phyloP scores from a whole-genome alignment of 2,797 vertebrate species.

The Pipistrellus nathusii region DNA sequence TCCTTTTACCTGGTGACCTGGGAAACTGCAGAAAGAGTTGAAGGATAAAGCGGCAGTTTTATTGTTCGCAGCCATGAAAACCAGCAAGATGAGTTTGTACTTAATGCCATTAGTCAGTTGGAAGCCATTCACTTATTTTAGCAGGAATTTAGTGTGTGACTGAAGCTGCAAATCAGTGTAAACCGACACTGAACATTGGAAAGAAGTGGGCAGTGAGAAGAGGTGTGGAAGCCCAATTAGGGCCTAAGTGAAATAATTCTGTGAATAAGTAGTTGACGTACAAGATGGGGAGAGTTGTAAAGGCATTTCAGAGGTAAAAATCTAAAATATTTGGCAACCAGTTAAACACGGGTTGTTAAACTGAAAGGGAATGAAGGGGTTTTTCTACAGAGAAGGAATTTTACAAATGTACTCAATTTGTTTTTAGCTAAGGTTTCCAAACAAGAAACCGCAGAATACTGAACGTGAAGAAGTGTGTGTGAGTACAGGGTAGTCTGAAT shows the following conservation, averaged over 20 bases:
- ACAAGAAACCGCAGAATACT: constrained; percentile 49
- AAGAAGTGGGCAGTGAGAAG: background rate
- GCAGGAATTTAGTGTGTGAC: background rate
- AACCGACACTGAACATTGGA: background rate
- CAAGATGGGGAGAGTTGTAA: background rate
- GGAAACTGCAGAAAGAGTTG: background rate
- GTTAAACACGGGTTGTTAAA: background rate
- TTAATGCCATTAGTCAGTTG: background rate
- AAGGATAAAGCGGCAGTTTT: background rate
- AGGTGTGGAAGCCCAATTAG: background rate
- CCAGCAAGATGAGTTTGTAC: background rate
- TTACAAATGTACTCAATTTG: constrained; percentile 46
- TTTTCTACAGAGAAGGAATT: constrained; percentile 45
- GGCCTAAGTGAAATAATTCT: background rate
- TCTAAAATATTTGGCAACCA: background rate
- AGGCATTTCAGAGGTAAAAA: constrained; percentile 38
- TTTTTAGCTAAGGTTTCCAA: constrained; percentile 50
- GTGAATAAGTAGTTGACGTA: background rate
- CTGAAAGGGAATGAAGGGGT: constrained; percentile 31
- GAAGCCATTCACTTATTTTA: background rate
- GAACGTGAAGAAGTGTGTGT: background rate
- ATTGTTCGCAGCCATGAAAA: background rate
- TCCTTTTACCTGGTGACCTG: background rate
- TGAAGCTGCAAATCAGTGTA: background rate
- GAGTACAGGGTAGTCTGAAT: background rate